Percentiles rank a stretch among this genome's conserved stretches.
phyloP scores from a whole-genome alignment of 2,888 invertebrate genomes.

The Euplagia quadripunctaria region DNA sequence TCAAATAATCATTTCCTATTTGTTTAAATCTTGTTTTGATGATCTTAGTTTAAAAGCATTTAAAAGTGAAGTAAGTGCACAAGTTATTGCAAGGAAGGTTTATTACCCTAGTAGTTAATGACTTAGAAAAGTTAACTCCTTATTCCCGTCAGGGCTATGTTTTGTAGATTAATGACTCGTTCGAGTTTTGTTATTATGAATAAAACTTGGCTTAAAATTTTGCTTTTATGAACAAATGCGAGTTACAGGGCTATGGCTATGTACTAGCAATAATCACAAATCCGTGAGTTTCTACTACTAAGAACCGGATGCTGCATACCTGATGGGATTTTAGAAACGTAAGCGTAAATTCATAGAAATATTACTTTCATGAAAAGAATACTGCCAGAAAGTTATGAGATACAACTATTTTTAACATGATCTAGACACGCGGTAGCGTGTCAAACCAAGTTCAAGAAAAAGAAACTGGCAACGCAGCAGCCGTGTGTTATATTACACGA shows the following conservation, averaged over 20 bases:
- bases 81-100: background rate
- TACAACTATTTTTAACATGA: background rate
- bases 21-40: background rate
- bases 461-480: too few species aligned
- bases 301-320: too few species aligned
- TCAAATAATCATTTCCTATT: background rate
- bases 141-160: slow-evolving; percentile 14
- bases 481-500: too few species aligned
- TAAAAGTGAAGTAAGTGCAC: background rate
- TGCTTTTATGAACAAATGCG: background rate
- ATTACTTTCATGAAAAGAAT: too few species aligned
- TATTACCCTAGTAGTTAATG: slow-evolving; percentile 8
- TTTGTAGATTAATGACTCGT: slow-evolving; percentile 13
- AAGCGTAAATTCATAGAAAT: too few species aligned
- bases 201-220: background rate
- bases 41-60: background rate
- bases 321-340: too few species aligned
- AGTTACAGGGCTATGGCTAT: background rate
- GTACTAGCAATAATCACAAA: too few species aligned
- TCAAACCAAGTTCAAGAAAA: too few species aligned
- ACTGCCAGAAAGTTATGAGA: background rate
- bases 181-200: background rate
- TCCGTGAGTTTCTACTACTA: too few species aligned
- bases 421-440: too few species aligned
- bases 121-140: slow-evolving; percentile 10